Evolutionary conservation across 2,888 invertebrate species (phyloP).

Genomic region (Tridacna gigas): DNA sequence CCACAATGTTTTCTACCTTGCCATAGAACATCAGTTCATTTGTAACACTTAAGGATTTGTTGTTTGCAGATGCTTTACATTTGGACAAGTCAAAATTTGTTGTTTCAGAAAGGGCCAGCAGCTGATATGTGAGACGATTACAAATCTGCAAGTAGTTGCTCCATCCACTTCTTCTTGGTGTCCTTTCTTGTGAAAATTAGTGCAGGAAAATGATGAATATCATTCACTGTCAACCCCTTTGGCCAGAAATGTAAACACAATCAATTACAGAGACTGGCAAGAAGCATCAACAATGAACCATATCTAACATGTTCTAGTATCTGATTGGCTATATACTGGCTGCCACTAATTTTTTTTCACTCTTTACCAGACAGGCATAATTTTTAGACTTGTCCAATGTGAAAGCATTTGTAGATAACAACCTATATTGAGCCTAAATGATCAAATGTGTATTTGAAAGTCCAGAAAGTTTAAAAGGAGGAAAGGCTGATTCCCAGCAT

Average conservation of each 20-base stretch:
- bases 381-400: no score
- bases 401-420: no score
- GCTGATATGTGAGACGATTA: not conserved
- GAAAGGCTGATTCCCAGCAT: no score
- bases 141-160: not conserved
- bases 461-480: no score
- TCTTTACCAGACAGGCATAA: no score
- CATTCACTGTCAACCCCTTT: conserved; percentile 44
- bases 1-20: not conserved
- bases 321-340: not conserved
- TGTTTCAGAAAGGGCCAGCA: not conserved
- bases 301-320: not conserved
- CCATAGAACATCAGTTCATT: not conserved
- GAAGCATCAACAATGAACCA: conserved; percentile 45
- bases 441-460: no score
- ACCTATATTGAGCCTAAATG: no score
- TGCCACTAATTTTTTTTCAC: not conserved
- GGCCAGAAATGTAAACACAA: conserved; percentile 35
- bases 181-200: not conserved
- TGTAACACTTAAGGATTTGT: not conserved
- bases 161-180: not conserved
- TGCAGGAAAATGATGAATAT: not conserved
- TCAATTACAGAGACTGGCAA: conserved; percentile 39
- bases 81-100: not conserved
- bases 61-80: not conserved